phyloP scores from a whole-genome alignment of 2,797 vertebrate species.

The Enteromius fasciolatus region DNA sequence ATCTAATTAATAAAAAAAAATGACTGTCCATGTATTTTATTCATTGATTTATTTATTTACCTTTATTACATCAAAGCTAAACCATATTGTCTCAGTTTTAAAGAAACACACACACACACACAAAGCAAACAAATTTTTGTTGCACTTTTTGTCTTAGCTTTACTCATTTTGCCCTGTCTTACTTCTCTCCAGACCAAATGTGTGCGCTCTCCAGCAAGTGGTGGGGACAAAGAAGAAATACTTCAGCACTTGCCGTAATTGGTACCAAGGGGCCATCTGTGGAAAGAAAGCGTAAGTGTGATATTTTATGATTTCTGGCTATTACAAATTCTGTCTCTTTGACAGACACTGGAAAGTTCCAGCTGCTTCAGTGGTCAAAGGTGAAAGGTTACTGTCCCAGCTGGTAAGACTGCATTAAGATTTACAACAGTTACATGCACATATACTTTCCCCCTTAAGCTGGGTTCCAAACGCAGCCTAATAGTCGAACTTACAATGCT shows the following conservation, averaged over 20 bases:
- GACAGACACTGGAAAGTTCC: slow-evolving; percentile 21
- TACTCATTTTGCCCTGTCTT: slow-evolving; percentile 36
- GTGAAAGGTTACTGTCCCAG: slow-evolving; percentile 29
- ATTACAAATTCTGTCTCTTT: slow-evolving; percentile 32
- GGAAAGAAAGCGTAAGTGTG: slow-evolving; percentile 96
- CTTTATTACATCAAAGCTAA: background rate
- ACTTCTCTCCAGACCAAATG: slow-evolving; percentile 83
- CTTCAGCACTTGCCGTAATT: slow-evolving; percentile 97
- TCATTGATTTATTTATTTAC: background rate
- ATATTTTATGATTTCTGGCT: slow-evolving; percentile 53
- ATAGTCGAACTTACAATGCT: background rate
- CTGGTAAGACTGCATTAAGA: background rate
- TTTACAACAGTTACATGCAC: slow-evolving; percentile 12
- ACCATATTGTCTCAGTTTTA: background rate
- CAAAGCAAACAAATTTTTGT: background rate
- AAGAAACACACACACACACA: background rate
- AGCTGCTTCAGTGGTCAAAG: slow-evolving; percentile 32
- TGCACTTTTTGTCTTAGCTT: background rate
- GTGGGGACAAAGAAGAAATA: slow-evolving; percentile 97
- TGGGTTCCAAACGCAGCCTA: background rate
- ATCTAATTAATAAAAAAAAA: no score
- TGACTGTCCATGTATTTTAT: no score
- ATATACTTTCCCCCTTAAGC: slow-evolving; percentile 22
- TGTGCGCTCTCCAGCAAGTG: slow-evolving; percentile 96
- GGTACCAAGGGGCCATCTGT: slow-evolving; percentile 94